Conservation (phyloP, 2,113 vertebrate species). For the Phylloscopus whistleri region DNA sequence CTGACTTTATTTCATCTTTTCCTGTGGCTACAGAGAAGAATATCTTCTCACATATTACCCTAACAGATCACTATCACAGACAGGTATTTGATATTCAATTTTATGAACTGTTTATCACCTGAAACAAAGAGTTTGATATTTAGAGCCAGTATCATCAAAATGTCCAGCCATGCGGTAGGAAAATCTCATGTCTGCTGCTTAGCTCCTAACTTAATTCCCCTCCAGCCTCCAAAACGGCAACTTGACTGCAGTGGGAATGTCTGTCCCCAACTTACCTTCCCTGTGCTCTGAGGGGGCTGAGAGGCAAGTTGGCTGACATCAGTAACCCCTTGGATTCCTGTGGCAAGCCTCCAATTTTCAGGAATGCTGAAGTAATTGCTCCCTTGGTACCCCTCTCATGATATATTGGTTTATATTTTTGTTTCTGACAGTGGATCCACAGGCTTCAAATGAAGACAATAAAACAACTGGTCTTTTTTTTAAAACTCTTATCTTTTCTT, state of each 20-base stretch:
- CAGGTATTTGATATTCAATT: background rate
- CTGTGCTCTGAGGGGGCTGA: background rate
- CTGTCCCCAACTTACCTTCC: fast-evolving
- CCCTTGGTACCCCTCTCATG: background rate
- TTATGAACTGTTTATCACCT: background rate
- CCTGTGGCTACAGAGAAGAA: background rate
- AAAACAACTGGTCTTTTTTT: background rate
- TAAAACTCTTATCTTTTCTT: background rate
- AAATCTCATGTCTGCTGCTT: background rate
- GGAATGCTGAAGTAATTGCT: background rate
- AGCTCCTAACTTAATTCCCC: background rate
- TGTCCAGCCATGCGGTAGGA: background rate
- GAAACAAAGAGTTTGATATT: background rate
- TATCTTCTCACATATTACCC: background rate
- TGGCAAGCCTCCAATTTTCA: background rate
- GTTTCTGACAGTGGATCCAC: background rate
- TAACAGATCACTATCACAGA: fast-evolving
- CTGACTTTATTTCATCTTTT: background rate
- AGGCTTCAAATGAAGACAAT: background rate
- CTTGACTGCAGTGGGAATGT: fast-evolving
- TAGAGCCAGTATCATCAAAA: background rate
- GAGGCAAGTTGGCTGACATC: background rate
- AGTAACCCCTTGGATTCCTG: background rate
- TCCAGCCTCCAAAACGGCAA: background rate
- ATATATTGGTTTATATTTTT: background rate